Conservation (phyloP, 1,140 invertebrate species). For the Lucilia cuprina region DNA sequence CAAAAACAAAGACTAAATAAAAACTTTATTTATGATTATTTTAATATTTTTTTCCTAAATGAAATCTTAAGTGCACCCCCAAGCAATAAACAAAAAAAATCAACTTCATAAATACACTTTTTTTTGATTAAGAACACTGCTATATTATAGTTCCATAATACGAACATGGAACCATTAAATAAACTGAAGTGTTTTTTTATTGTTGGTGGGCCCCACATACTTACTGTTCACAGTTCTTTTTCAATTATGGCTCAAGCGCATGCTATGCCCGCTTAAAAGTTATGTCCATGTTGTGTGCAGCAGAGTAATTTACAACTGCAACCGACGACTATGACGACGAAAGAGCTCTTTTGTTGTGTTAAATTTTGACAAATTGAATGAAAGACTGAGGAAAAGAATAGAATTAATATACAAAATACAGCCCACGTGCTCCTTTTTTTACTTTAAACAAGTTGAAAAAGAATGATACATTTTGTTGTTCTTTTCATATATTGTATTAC, state of each 20-base stretch:
- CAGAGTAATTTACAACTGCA: neutral
- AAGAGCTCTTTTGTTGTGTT: neutral
- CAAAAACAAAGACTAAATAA: neutral
- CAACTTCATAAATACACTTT: too few species aligned
- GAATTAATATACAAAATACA: neutral
- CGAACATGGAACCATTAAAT: neutral
- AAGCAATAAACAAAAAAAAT: neutral
- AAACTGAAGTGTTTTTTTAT: neutral
- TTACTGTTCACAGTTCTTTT: neutral
- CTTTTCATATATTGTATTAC: neutral
- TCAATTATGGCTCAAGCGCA: neutral
- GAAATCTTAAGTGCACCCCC: neutral
- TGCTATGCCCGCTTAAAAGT: neutral
- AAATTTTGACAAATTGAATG: constrained; percentile 10
- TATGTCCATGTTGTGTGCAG: neutral
- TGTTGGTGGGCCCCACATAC: neutral
- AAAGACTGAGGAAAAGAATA: neutral
- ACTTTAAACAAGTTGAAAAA: neutral
- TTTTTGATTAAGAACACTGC: too few species aligned
- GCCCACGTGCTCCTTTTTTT: neutral
- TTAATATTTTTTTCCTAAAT: neutral
- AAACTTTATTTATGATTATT: neutral
- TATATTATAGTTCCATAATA: too few species aligned
- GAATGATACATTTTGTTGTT: neutral
- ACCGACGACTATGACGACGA: neutral